phyloP scores from a whole-genome alignment of 1,140 invertebrate genomes.

The Solenopsis invicta region DNA sequence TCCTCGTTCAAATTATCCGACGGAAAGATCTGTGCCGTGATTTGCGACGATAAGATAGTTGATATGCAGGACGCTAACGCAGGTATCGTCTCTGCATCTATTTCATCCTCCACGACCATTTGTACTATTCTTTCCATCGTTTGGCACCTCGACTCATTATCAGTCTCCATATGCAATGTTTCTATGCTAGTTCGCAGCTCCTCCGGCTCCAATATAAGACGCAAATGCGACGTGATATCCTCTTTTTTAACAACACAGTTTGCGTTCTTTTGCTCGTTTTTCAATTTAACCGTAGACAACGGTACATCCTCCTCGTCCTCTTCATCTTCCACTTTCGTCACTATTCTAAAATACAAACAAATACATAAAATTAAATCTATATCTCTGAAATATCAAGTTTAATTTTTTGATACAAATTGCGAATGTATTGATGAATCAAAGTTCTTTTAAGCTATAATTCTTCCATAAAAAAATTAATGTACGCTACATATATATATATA shows the following conservation, averaged over 20 bases:
- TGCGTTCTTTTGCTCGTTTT: conserved; percentile 83
- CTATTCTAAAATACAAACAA: conserved; percentile 78
- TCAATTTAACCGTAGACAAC: conserved; percentile 90
- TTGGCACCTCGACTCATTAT: conserved; percentile 90
- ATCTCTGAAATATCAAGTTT: background rate
- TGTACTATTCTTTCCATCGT: conserved; percentile 91
- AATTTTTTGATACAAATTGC: background rate
- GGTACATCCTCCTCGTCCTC: conserved; percentile 96
- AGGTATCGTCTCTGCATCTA: conserved; percentile 89
- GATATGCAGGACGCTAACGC: conserved; percentile 87
- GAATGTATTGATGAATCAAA: background rate
- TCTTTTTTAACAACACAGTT: conserved; percentile 85
- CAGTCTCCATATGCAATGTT: conserved; percentile 89
- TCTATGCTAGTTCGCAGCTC: conserved; percentile 90
- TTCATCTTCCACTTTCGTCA: conserved; percentile 89
- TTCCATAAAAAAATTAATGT: conserved; percentile 16
- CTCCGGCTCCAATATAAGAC: conserved; percentile 88
- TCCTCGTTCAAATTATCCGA: conserved; percentile 86
- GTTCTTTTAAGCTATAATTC: background rate
- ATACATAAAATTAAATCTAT: background rate
- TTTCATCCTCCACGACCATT: conserved; percentile 89
- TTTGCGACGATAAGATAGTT: conserved; percentile 87
- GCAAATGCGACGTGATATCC: conserved; percentile 86
- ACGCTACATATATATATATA: background rate
- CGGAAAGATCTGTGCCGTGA: conserved; percentile 86